Evolutionary conservation across 2,888 invertebrate genomes (phyloP), one percentile per base, ranked within the genome.

Genomic region (Acronicta leporina): DNA sequence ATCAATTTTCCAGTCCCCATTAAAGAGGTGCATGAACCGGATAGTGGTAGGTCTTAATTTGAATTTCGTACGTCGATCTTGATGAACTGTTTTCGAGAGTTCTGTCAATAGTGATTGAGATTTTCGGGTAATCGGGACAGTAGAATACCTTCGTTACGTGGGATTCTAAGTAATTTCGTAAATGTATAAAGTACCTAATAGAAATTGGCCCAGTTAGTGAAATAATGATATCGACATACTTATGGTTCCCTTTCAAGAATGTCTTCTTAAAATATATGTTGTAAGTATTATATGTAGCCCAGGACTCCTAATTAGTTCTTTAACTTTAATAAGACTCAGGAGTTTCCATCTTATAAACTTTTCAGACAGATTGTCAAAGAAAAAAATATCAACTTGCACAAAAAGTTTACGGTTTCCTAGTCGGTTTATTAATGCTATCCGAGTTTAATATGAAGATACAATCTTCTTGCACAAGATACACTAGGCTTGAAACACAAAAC

Each of bases 11-110:
- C 5, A 42, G 30, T 53, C 49, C 54, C 61, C 41, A 68, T 68
- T 63, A 70, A 58, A 49, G 51, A 77, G 83, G 75, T 79, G 84
- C 83, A 79, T 81, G 73, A 82, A 86, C 82, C 56, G 73, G 75
- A 73, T 79, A 82, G 80, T 82, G 77, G 69, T 70, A 75, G 75
- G 77, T 79, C 80, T 83, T 83, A 78, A 87, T 89, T 88, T 85
- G 78, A 86, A 87, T 85, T 84, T 80, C 71, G 77, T 66, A 80
- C 76, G 75, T 56, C 63, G 51, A 58, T 74, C 72, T 77, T 75
- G 72, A 80, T 77, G 73, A 80, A 81, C 69, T 75, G 72, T 77
- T 82, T 81, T 78, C 64, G 71, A 85, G 80, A 73, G 77, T 77
- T 79, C 60, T 65, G 72, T 76, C 74, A 80, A 82, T 67, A 75